Evolutionary conservation across 2,113 vertebrate species (phyloP).

Genomic region (Dicrurus megarhynchus): DNA sequence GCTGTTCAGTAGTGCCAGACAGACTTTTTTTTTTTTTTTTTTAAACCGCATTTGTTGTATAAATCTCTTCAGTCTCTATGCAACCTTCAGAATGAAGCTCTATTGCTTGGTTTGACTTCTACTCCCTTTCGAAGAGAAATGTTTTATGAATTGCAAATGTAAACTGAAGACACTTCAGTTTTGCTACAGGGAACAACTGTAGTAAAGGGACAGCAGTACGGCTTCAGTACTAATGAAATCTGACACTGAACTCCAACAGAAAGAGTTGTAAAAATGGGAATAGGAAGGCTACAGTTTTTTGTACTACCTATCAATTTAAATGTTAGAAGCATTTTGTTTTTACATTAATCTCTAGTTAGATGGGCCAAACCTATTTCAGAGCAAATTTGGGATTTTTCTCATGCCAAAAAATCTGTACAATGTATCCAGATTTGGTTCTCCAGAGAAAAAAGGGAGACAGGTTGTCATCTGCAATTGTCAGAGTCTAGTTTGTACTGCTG

Average conservation of each 20-base stretch:
- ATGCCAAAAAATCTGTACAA: background rate
- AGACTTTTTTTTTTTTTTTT: constrained; percentile 6
- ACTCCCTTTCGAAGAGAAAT: background rate
- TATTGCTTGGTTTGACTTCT: background rate
- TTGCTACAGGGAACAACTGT: background rate
- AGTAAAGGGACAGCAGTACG: background rate
- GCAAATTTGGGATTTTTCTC: background rate
- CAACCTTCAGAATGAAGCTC: constrained; percentile 57
- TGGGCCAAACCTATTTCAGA: background rate
- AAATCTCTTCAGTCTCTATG: constrained; percentile 67
- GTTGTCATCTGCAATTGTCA: background rate
- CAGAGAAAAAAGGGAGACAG: background rate
- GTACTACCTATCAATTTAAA: background rate
- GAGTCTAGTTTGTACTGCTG: background rate
- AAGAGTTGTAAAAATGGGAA: background rate
- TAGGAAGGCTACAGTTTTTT: background rate
- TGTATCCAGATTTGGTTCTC: background rate
- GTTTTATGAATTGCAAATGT: background rate
- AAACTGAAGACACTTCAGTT: background rate
- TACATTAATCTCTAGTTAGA: background rate
- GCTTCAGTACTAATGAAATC: background rate
- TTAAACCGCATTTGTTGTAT: constrained; percentile 47
- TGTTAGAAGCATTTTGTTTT: background rate
- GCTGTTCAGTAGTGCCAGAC: constrained; percentile 57
- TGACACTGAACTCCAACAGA: background rate